Conservation (phyloP, 2,797 vertebrate species). For the Myiotriccus ornatus region DNA sequence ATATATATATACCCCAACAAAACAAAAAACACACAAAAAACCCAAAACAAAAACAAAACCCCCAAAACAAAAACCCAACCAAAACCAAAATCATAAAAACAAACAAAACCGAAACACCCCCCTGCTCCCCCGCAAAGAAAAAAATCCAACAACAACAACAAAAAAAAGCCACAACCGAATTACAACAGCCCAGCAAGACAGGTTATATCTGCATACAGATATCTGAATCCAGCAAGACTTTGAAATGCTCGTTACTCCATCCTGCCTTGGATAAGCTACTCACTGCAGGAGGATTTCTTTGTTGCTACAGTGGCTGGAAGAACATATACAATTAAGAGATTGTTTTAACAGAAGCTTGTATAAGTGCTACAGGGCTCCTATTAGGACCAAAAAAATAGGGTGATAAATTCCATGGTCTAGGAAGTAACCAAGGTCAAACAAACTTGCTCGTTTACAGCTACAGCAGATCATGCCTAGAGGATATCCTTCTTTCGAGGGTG, state of each 20-base stretch:
- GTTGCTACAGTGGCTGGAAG: not conserved
- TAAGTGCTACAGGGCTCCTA: not conserved
- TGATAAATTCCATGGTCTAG: not conserved
- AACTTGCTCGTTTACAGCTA: not conserved
- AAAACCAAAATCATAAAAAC: too few species aligned
- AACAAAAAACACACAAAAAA: not conserved
- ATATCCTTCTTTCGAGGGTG: fast-evolving
- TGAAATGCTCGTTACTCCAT: fast-evolving
- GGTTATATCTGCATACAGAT: not conserved
- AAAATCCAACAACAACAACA: too few species aligned
- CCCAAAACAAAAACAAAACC: not conserved
- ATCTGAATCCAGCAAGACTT: not conserved
- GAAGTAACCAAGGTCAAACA: not conserved
- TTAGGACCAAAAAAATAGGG: not conserved
- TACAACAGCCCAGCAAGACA: not conserved
- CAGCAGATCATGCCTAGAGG: not conserved
- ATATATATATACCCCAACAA: too few species aligned
- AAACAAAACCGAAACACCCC: too few species aligned
- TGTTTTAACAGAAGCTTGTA: not conserved
- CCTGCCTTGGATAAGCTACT: not conserved
- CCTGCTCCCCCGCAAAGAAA: too few species aligned
- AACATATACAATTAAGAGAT: not conserved
- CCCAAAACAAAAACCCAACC: too few species aligned
- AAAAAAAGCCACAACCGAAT: not conserved
- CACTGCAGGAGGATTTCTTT: not conserved